Evolutionary conservation across 1,140 invertebrate species (phyloP).

Genomic region (Rhagoletis pomonella): DNA sequence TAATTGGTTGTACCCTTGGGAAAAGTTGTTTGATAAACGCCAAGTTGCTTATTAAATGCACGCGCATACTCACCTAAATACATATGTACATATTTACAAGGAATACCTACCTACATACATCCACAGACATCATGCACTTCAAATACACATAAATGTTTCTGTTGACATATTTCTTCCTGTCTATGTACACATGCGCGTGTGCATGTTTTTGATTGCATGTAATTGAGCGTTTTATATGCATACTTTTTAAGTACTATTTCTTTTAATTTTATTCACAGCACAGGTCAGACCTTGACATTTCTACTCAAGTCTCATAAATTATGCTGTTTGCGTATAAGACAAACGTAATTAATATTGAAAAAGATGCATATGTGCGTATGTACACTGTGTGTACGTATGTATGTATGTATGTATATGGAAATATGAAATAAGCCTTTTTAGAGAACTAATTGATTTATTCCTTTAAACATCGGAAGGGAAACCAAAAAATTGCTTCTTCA

Average conservation of each 20-base stretch:
- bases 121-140: neutral
- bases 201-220: neutral
- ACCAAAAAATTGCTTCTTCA: too few species aligned
- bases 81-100: neutral
- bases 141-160: neutral
- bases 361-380: too few species aligned
- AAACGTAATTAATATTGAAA: too few species aligned
- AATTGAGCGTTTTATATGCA: neutral
- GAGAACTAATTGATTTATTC: too few species aligned
- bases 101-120: too few species aligned
- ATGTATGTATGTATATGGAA: neutral
- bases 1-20: constrained; percentile 20
- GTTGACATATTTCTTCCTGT: too few species aligned
- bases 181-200: neutral
- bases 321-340: neutral
- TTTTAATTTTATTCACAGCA: constrained; percentile 28
- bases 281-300: constrained; percentile 35
- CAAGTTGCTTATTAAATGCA: constrained; percentile 34
- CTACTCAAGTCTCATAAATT: constrained; percentile 2
- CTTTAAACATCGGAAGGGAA: too few species aligned
- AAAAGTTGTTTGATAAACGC: constrained; percentile 24
- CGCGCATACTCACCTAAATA: neutral
- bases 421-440: neutral
- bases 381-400: too few species aligned
- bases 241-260: neutral